Conservation (phyloP, 2,113 vertebrate genomes). For the Sclerurus mexicanus region DNA sequence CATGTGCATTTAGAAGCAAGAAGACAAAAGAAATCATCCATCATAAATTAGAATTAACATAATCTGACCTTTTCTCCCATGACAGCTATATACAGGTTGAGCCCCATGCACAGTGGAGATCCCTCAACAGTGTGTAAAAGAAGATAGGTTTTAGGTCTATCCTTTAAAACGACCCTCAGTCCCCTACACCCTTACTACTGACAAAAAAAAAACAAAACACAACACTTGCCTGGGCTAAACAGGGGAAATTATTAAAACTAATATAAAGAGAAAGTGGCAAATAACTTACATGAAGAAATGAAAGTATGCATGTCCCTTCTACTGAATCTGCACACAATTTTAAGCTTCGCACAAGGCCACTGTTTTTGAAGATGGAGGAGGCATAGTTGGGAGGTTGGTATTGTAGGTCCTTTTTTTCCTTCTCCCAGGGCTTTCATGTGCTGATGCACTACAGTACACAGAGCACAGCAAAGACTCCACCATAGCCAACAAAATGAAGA, state of each 20-base stretch:
- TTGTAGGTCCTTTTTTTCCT: neutral
- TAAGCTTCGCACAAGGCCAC: neutral
- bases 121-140: neutral
- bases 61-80: neutral
- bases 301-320: fast-evolving
- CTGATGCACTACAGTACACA: neutral
- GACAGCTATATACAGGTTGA: neutral
- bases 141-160: neutral
- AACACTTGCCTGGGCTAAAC: neutral
- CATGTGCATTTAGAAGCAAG: neutral
- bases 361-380: neutral
- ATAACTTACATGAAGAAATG: neutral
- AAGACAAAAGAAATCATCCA: neutral
- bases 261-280: neutral
- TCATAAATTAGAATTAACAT: neutral
- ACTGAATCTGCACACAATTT: neutral
- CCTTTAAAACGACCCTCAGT: neutral
- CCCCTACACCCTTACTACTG: neutral
- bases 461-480: neutral
- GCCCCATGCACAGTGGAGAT: neutral
- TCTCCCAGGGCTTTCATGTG: neutral
- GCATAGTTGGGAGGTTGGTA: neutral
- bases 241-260: neutral
- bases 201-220: too few species aligned
- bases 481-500: neutral